These are phyloP conservation scores for Caenorhabditis elegans DNA, from an alignment of 1,140 invertebrate species.

Conservation along the genomic window DNA sequence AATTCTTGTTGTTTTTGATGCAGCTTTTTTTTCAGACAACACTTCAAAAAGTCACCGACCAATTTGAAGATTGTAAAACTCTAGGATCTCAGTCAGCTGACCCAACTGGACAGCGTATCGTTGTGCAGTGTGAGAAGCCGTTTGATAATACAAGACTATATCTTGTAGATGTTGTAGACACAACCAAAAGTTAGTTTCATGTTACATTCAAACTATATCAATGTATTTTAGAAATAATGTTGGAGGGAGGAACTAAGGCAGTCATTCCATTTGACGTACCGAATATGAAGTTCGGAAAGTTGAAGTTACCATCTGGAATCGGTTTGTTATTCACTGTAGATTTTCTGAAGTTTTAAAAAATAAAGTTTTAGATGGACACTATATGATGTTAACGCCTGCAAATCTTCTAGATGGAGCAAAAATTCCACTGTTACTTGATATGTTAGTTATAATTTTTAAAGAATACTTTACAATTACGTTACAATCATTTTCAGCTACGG, in stretches of 20 bases:
- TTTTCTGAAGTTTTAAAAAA: no score
- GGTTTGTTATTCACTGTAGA: slow-evolving; percentile 14
- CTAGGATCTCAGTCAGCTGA: background rate
- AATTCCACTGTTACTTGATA: slow-evolving; percentile 33
- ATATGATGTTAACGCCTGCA: slow-evolving; percentile 22
- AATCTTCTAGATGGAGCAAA: background rate
- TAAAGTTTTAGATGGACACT: slow-evolving; percentile 29
- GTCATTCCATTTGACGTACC: slow-evolving; percentile 32
- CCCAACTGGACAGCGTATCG: slow-evolving; percentile 27
- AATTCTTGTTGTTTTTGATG: no score
- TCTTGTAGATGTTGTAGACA: slow-evolving; percentile 17
- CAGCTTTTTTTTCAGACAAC: background rate
- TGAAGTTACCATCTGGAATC: slow-evolving; percentile 22
- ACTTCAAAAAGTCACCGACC: background rate
- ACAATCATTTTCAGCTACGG: slow-evolving; percentile 10
- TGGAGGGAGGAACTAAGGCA: slow-evolving; percentile 21
- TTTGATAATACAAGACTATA: slow-evolving; percentile 33
- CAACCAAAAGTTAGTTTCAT: slow-evolving; percentile 3
- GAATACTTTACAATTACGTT: no score
- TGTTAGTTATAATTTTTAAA: background rate
- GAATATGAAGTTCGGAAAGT: background rate
- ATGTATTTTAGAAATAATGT: slow-evolving; percentile 14
- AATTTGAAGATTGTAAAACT: slow-evolving; percentile 19
- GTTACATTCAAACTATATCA: no score
- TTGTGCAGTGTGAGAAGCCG: background rate